Base-by-base conservation (phyloP, 2,888 invertebrate species). In the Drosophila sordidula region DNA sequence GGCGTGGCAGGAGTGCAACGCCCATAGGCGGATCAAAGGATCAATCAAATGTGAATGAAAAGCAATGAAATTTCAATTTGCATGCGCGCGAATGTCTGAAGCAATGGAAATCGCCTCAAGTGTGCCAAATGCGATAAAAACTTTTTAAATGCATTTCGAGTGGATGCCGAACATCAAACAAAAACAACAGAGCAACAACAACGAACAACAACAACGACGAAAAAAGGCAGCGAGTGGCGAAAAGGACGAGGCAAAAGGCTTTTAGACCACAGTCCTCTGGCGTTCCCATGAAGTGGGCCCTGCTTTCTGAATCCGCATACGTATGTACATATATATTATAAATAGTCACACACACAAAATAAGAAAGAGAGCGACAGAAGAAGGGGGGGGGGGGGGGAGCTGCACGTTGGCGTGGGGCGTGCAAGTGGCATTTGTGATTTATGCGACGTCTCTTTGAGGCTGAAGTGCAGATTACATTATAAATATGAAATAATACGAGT, bases 401-500 rank as follows among this genome's bases (percentile, higher is more conserved):
- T 18, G 18, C 18, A 18, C 18, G 18, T 18, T 18, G 18, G 18
- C 18, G 18, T 18, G 18, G 1, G 44, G 32, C 38, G 25, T 46
- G 72, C 69, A 76, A 76, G 78, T 79, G 79, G 79, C 70, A 70
- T 76, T 76, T 79, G 75, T 88, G 89, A 81, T 81, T 81, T 81
- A 87, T 81, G 81, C 75, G 84, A 68, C 80, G 75, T 80, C 84
- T 70, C 81, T 87, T 87, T 83, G 87, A 80, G 80, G 68, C 69
- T 87, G 64, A 89, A 83, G 83, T 83, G 83, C 81, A 87, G 83
- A 87, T 83, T 83, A 89, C 87, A 83, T 83, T 83, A 88, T 83
- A 89, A 83, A 89, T 83, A 83, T 83, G 87, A 89, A 83, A 88
- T 83, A 83, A 83, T 87, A 75, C 75, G 39, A 62, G 55, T 55